Evolutionary conservation across 2,113 vertebrate species (phyloP), one percentile per base, ranked within the genome.

Genomic region (Cavia porcellus): DNA sequence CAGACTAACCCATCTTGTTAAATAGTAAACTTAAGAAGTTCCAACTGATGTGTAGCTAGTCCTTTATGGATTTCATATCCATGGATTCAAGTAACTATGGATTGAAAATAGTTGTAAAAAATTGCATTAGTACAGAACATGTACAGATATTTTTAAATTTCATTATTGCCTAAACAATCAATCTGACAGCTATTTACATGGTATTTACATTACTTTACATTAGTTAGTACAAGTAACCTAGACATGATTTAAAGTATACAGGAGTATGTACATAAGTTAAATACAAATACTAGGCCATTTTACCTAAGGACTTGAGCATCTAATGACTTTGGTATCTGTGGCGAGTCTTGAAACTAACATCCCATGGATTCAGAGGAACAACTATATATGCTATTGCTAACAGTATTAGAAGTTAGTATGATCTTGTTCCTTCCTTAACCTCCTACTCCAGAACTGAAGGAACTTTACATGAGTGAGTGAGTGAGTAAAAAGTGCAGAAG

Each of bases 41-140:
- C 12, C 32, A 81, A 5, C n/a, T 30, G 5, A 62, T 19, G 19
- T 3, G 5, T 0, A 72, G 25, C 38, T 14, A 25, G 22, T 5
- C 70, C 28, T 57, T 42, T 38, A 59, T 19, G 38, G 24, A 4
- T 59, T 24, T n/a, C 25, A 74, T 13, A 57, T 62, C 19, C 15
- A n/a, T 80, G 32, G 59, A 79, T 74, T 89, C 64, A 82, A 52
- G 25, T 61, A 82, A 89, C 7, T 52, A 59, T 20, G 19, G 57
- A 74, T 22, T 88, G n/a, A 83, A 89, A 88, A 82, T 88, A 88
- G 22, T 47, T 47, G 50, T 47, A 55, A 93, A 93, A 57, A 72
- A 68, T 5, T 82, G 61, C 13, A 86, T 25, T 14, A 42, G 47
- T 93, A n/a, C 30, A 79, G 38, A 68, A 87, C 15, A 57, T 45